phyloP scores from a whole-genome alignment of 2,888 invertebrate genomes.

The Crocallis elinguaria region DNA sequence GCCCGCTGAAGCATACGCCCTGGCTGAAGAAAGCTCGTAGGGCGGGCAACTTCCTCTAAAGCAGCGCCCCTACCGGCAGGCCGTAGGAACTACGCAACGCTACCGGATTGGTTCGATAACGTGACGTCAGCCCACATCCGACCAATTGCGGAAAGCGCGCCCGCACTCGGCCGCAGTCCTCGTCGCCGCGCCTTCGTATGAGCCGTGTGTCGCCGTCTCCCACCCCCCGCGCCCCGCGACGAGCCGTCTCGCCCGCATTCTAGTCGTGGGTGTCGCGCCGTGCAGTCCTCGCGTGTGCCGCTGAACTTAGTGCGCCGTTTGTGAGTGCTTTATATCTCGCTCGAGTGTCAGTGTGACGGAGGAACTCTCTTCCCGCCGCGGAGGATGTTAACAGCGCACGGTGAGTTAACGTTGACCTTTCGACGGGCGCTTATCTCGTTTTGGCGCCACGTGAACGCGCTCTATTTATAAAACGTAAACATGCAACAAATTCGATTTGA shows the following conservation, averaged over 20 bases:
- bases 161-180: conserved; percentile 79
- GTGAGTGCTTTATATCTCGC: conserved; percentile 81
- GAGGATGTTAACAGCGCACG: conserved; percentile 85
- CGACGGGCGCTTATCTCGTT: conserved; percentile 67
- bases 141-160: conserved; percentile 75
- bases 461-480: conserved; percentile 84
- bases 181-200: conserved; percentile 81
- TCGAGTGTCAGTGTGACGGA: conserved; percentile 82
- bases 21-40: conserved; percentile 80
- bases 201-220: conserved; percentile 78
- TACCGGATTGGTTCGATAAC: conserved; percentile 63
- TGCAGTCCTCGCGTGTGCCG: conserved; percentile 83
- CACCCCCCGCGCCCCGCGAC: conserved; percentile 75
- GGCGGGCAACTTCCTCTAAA: conserved; percentile 77
- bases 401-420: conserved; percentile 71
- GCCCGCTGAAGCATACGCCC: conserved; percentile 80
- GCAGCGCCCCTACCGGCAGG: conserved; percentile 66
- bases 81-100: conserved; percentile 51
- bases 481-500: conserved; percentile 77
- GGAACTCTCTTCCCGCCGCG: conserved; percentile 72
- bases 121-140: conserved; percentile 73
- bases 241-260: conserved; percentile 78
- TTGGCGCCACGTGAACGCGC: conserved; percentile 80
- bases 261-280: conserved; percentile 83
- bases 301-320: conserved; percentile 82